Evolutionary conservation across 2,113 vertebrate genomes (phyloP).

Genomic region (human (Homo sapiens)): GRCh38 chr9:88181501-88182000

Average conservation of each 20-base stretch:
- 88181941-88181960: no score
- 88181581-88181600: slow-evolving; percentile 86
- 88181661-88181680: slow-evolving; percentile 82
- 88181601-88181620: slow-evolving; percentile 86
- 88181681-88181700: slow-evolving; percentile 82
- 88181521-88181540: slow-evolving; percentile 83
- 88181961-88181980: no score
- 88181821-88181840: slow-evolving; percentile 77
- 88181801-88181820: slow-evolving; percentile 69
- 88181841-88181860: slow-evolving; percentile 56
- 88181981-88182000: no score
- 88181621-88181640: slow-evolving; percentile 85
- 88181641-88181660: slow-evolving; percentile 46
- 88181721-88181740: slow-evolving; percentile 83
- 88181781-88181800: slow-evolving; percentile 83
- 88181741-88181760: slow-evolving; percentile 80
- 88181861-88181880: not conserved
- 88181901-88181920: no score
- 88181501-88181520: slow-evolving; percentile 70
- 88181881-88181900: no score
- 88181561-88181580: slow-evolving; percentile 87
- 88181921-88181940: no score
- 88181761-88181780: slow-evolving; percentile 75
- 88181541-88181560: slow-evolving; percentile 84
- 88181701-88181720: slow-evolving; percentile 63